A percentile compares a stretch with the other conserved stretches of the same genome.
These are phyloP conservation scores for Chrysochloris asiatica DNA, from an alignment of 2,113 vertebrate species.

Conservation along the genomic window DNA sequence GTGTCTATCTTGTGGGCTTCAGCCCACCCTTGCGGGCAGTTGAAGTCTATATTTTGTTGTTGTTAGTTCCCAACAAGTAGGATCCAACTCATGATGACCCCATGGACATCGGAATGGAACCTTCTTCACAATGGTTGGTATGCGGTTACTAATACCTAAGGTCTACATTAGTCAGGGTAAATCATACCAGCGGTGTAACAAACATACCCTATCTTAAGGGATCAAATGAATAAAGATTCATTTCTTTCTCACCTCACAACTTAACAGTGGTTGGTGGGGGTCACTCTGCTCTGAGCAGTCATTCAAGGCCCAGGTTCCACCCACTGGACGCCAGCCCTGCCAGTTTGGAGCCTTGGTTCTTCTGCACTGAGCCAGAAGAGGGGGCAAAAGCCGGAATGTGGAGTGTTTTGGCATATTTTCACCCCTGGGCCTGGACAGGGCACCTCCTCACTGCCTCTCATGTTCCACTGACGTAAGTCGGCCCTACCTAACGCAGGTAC, in stretches of 20 bases:
- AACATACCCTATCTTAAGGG: rapidly evolving
- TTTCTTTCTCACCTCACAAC: neutral
- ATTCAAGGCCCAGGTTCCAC: too few species aligned
- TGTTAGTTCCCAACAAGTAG: too few species aligned
- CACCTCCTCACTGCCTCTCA: neutral
- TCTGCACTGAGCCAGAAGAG: neutral
- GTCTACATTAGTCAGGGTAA: neutral
- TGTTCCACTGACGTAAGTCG: neutral
- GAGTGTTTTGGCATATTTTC: neutral
- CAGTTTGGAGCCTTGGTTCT: too few species aligned
- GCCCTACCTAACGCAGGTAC: too few species aligned
- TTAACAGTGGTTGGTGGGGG: neutral
- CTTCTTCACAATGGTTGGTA: too few species aligned
- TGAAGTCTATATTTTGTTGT: too few species aligned
- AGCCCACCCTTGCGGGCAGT: neutral
- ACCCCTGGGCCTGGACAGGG: neutral
- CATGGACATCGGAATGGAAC: too few species aligned
- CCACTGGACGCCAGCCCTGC: neutral
- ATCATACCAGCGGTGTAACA: rapidly evolving
- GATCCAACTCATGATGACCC: too few species aligned
- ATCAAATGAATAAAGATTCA: rapidly evolving
- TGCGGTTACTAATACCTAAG: too few species aligned
- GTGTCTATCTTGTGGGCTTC: neutral
- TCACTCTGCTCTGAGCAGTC: neutral
- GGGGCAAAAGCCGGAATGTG: neutral